Conservation (phyloP, 2,113 vertebrate genomes). For the Zeus faber region DNA sequence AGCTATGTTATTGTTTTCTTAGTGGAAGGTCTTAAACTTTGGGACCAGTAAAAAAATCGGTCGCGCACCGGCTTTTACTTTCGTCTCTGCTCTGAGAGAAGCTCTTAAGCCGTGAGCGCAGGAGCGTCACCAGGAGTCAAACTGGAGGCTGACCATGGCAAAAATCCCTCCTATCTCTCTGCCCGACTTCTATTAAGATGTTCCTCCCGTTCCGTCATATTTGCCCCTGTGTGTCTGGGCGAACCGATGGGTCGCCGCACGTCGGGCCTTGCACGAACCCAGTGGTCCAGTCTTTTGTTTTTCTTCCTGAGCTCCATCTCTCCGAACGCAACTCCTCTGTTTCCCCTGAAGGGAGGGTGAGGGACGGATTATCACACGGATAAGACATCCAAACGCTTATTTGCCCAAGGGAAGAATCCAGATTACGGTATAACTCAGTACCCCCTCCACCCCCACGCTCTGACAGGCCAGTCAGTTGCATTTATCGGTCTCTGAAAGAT, state of each 20-base stretch:
- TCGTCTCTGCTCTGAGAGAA: no score
- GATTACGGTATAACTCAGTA: constrained; percentile 22
- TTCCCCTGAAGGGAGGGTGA: constrained; percentile 18
- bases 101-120: no score
- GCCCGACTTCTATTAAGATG: no score
- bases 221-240: no score
- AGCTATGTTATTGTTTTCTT: no score
- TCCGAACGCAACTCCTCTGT: constrained; percentile 21
- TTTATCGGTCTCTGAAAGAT: constrained; percentile 37
- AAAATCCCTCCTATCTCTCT: no score
- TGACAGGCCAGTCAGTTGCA: constrained; percentile 23
- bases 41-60: no score
- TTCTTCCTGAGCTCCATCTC: constrained; percentile 1
- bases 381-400: constrained; percentile 41
- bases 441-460: constrained; percentile 9
- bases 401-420: constrained; percentile 27
- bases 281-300: neutral
- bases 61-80: no score
- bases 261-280: constrained; percentile 12
- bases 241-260: constrained; percentile 1
- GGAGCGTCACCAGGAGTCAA: no score
- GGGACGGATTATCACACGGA: constrained; percentile 39
- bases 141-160: no score
- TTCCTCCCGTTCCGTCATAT: no score
- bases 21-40: no score